Percentiles rank a stretch among this genome's conserved stretches.
Evolutionary conservation across 2,797 vertebrate genomes (phyloP).

Genomic region (Myioborus miniatus): DNA sequence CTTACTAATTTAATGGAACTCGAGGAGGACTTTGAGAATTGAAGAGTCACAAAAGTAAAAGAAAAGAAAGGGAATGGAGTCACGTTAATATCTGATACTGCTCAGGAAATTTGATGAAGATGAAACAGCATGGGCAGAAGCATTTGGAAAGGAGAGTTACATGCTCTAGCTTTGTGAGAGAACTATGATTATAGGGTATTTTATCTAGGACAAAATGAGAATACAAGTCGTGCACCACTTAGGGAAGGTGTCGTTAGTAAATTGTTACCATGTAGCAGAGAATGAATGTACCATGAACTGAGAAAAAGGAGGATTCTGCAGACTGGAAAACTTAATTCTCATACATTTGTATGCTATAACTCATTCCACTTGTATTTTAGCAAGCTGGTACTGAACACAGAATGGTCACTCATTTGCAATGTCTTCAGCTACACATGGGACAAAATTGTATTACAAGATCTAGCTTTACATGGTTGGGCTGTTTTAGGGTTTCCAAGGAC

Average conservation of each 20-base stretch:
- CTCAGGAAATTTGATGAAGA: neutral
- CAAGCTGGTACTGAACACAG: neutral
- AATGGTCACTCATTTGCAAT: neutral
- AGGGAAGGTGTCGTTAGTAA: neutral
- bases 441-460: neutral
- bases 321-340: neutral
- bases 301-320: neutral
- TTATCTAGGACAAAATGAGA: neutral
- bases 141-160: neutral
- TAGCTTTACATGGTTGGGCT: neutral
- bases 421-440: neutral
- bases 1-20: neutral
- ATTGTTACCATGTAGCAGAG: neutral
- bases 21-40: neutral
- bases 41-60: neutral
- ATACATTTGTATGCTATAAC: neutral
- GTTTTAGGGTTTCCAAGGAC: neutral
- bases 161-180: neutral
- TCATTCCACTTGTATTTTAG: neutral
- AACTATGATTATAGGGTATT: neutral
- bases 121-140: neutral
- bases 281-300: neutral
- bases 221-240: neutral
- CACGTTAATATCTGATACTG: neutral
- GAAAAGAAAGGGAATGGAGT: neutral